Evolutionary conservation across 2,113 vertebrate genomes (phyloP), one percentile per base, ranked within the genome.

Genomic region (Ochotona curzoniae): DNA sequence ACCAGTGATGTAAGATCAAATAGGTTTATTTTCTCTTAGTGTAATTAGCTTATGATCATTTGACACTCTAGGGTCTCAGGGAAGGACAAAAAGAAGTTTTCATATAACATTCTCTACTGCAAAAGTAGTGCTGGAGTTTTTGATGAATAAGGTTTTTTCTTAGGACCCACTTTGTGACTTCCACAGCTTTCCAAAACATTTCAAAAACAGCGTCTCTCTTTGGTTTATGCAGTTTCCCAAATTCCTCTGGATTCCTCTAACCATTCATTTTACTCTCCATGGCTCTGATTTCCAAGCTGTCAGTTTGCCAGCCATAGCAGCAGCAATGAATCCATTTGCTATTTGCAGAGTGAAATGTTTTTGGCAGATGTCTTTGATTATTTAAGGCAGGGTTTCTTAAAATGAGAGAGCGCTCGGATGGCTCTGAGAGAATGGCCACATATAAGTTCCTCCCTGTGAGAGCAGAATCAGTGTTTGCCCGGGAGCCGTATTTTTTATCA

Each of bases 331-430:
- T 90, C 35, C 30, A 13, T 70, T 93, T 93, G 84, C 49, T 90
- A 2, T 82, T 76, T 95, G 23, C 35, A 70, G 30, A 92, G 30
- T 35, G 89, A 93, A 61, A 30, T 92, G 66, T 51, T 87, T 79
- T 87, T 88, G 90, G 83, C 70, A 88, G 26, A 82, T 94, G 49
- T 83, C 63, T 94, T 87, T 80, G 81, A 63, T 89, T 82, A 63
- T 78, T 81, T 95, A 81, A 93, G 90, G 64, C 66, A 75, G 44
- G 74, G 28, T 83, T 93, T 94, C 47, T 92, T 73, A 75, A 92
- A 94, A 64, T 76, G 60, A 83, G 51, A 69, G n/a, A 93, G 79
- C 60, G 87, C 87, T 15, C 69, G 60, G 73, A 89, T 60, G 30
- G 73, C 91, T 81, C 0, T 57, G 60, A 91, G 32, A 75, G 25